Base-by-base conservation (phyloP, 2,113 vertebrate genomes). In the Centrocercus urophasianus region DNA sequence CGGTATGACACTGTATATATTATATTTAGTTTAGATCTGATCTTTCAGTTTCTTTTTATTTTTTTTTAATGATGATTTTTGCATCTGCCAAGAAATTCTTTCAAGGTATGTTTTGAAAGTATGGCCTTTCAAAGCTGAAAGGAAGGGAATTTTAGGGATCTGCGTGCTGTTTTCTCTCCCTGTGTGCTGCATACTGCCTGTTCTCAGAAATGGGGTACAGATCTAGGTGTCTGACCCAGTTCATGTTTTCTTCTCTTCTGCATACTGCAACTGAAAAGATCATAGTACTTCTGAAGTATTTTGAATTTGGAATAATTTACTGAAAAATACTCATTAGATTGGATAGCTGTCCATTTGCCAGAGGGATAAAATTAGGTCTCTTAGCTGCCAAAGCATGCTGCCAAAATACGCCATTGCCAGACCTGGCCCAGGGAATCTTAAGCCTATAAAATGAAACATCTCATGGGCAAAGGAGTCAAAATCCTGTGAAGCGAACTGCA, bases 401-500 rank as follows among this genome's bases (percentile, higher is more conserved):
- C 50, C 36, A 76, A 88, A 91, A 83, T 54, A 38, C 13, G 3
- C 11, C 8, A 60, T 24, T 43, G 34, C 30, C 63, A 34, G 16
- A 77, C 17, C 38, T 81, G 61, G 34, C 32, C 43, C 8, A 61
- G 7, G 11, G 34, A 61, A 24, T 79, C 52, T 57, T 59, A 59
- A 65, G 52, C 43, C 54, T 82, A 42, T 21, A 61, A 81, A 79
- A 89, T 69, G 2, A 75, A 7, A 3, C 36, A 20, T 11, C 21
- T 93, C 32, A 6, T n/a, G 22, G 89, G 28, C n/a, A 93, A 48
- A 77, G 83, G 6, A 74, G 34, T 65, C 50, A 90, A 87, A 87
- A 90, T 67, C 4, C 47, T 11, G 56, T 40, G 74, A 88, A 54
- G 3, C 43, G 22, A 81, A 21, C 25, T 75, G 34, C 48, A 48